Conservation (phyloP, 2,113 vertebrate species). For the Ciconia maguari region DNA sequence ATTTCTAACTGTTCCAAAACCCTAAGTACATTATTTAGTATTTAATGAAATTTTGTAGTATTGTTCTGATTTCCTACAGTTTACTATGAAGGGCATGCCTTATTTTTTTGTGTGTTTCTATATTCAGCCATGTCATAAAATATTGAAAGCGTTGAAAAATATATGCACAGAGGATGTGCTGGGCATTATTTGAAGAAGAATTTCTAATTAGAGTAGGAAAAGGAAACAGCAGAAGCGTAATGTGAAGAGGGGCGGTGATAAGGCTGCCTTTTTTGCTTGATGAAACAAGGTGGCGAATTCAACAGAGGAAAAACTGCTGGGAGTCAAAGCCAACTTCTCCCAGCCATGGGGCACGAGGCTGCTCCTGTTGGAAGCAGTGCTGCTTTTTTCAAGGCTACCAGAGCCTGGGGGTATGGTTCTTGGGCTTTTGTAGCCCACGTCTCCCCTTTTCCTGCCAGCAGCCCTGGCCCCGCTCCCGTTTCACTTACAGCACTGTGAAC, state of each 20-base stretch:
- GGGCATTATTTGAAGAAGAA: not conserved
- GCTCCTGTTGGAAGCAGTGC: not conserved
- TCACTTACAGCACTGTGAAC: not conserved
- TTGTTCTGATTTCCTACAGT: not conserved
- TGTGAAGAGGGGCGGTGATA: not conserved
- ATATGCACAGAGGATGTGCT: not conserved
- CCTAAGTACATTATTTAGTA: not conserved
- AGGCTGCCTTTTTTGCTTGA: not conserved
- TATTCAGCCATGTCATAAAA: not conserved
- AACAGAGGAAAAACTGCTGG: slow-evolving; percentile 4
- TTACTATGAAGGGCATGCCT: not conserved
- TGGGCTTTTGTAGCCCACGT: not conserved
- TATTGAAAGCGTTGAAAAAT: not conserved
- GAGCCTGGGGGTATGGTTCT: slow-evolving; percentile 21
- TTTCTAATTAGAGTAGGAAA: not conserved
- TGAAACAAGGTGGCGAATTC: slow-evolving; percentile 35
- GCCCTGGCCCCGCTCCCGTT: slow-evolving; percentile 36
- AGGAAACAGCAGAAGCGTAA: not conserved
- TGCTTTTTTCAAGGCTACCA: slow-evolving; percentile 13
- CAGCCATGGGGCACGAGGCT: not conserved
- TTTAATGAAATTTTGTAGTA: not conserved
- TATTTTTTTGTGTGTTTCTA: not conserved
- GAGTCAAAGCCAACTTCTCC: slow-evolving; percentile 43
- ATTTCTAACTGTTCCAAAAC: not conserved
- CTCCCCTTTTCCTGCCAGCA: slow-evolving; percentile 41